A percentile compares a stretch with the other conserved stretches of the same genome.
These are phyloP conservation scores for Eudorcas thomsonii DNA, from an alignment of 2,113 vertebrate species.

Conservation along the genomic window DNA sequence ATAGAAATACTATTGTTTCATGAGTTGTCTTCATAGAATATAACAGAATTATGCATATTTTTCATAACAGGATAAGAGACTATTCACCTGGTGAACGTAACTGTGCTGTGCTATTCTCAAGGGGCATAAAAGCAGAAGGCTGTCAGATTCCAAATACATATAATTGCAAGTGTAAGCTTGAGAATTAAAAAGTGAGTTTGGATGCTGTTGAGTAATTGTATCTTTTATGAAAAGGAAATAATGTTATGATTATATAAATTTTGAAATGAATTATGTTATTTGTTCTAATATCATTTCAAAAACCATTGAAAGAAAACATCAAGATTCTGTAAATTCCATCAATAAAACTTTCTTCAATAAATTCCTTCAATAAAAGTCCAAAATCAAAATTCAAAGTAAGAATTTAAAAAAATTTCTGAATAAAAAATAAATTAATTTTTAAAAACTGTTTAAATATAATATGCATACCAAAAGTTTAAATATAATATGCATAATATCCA, in stretches of 20 bases:
- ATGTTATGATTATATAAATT: neutral
- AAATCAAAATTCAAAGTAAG: no score
- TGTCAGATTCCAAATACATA: neutral
- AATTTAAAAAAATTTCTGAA: no score
- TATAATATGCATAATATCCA: no score
- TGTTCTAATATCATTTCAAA: neutral
- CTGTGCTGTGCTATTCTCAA: accelerated
- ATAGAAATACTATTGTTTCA: neutral
- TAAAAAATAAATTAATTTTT: no score
- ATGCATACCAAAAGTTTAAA: no score
- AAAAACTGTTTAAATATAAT: no score
- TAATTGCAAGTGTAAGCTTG: neutral
- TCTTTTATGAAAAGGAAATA: neutral
- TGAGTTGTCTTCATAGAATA: neutral
- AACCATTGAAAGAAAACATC: neutral
- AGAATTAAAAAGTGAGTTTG: neutral
- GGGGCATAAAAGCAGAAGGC: accelerated
- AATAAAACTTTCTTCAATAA: no score
- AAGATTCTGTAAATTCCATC: no score
- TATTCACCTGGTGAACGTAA: accelerated
- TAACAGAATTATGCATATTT: neutral
- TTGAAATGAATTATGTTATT: neutral
- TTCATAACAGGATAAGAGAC: neutral
- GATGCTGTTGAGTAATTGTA: neutral
- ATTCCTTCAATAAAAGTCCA: no score